These are phyloP conservation scores for Tauraco hartlaubi DNA, from an alignment of 2,797 vertebrate species.

Conservation along the genomic window DNA sequence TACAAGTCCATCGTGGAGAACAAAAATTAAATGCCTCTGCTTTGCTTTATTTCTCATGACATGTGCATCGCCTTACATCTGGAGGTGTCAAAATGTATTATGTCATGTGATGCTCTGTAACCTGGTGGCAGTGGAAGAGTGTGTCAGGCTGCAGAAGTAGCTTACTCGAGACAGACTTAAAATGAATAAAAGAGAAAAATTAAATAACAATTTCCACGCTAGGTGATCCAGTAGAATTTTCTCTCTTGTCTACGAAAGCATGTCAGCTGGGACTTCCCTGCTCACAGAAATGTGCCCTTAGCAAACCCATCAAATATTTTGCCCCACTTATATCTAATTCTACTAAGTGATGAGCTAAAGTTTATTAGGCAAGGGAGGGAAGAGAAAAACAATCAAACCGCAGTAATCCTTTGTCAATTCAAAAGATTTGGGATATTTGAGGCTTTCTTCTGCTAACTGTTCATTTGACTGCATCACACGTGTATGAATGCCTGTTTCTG, in stretches of 20 bases:
- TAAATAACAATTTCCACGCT: background rate
- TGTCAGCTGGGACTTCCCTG: background rate
- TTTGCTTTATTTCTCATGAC: slow-evolving; percentile 18
- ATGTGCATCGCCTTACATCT: background rate
- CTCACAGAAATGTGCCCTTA: background rate
- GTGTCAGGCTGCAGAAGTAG: background rate
- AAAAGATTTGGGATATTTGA: background rate
- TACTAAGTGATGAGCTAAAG: background rate
- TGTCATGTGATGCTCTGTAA: background rate
- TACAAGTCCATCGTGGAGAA: background rate
- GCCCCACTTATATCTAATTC: background rate
- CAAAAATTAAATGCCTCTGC: background rate
- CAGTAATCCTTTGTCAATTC: background rate
- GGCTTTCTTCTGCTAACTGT: background rate
- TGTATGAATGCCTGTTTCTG: background rate
- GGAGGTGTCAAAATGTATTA: background rate
- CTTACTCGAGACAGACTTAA: background rate
- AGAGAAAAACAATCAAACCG: background rate
- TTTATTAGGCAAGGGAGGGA: background rate
- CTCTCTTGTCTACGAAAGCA: background rate
- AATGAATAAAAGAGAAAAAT: background rate
- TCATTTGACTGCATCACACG: background rate
- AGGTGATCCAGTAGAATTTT: background rate
- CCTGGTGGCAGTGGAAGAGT: background rate
- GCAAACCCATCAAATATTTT: background rate